phyloP scores from a whole-genome alignment of 2,797 vertebrate genomes.

The Echeneis naucrates region DNA sequence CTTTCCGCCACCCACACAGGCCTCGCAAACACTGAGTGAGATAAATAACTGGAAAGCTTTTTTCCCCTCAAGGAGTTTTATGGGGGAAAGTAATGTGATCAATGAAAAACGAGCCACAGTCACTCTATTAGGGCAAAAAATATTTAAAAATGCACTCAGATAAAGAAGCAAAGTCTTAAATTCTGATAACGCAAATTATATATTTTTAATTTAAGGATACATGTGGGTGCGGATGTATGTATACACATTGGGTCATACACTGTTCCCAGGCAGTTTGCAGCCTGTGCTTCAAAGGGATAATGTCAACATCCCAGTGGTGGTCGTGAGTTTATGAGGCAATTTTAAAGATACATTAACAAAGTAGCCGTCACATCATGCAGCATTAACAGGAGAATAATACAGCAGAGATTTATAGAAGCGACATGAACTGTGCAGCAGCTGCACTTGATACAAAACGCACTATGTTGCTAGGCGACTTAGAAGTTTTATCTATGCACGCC shows the following conservation, averaged over 20 bases:
- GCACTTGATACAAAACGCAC: background rate
- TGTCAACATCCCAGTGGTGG: too few species aligned
- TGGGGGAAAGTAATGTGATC: background rate
- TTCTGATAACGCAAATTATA: background rate
- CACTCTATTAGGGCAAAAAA: background rate
- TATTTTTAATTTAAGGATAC: background rate
- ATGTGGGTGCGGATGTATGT: too few species aligned
- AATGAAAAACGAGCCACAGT: background rate
- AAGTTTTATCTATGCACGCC: too few species aligned
- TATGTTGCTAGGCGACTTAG: background rate
- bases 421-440: background rate
- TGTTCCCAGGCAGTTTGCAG: too few species aligned
- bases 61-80: constrained; percentile 4
- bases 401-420: background rate
- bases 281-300: background rate
- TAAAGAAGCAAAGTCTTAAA: background rate
- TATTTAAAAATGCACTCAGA: background rate
- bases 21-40: constrained; percentile 20
- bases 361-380: background rate
- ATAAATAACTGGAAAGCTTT: constrained; percentile 4
- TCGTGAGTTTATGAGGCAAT: background rate
- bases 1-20: constrained; percentile 27
- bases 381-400: too few species aligned
- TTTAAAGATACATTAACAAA: background rate
- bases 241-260: too few species aligned